These are phyloP conservation scores for Cremastinae sp. DNA, from an alignment of 2,888 invertebrate genomes.

Conservation along the genomic window DNA sequence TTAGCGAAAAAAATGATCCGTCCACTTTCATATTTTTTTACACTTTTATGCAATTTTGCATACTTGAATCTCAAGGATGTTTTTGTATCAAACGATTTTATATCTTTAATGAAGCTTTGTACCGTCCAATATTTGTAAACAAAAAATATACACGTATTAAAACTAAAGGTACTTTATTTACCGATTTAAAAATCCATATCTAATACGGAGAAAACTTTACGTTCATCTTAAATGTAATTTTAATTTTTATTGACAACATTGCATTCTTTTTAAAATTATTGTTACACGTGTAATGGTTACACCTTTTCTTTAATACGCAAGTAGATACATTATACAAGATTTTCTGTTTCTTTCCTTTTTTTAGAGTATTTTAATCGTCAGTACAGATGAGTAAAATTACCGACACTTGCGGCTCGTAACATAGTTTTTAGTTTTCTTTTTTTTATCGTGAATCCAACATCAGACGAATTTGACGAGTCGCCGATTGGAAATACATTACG, in stretches of 20 bases:
- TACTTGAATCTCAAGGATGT: constrained; percentile 44
- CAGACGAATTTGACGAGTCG: constrained; percentile 11
- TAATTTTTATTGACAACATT: constrained; percentile 79
- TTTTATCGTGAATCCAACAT: constrained; percentile 35
- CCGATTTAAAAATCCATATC: background rate
- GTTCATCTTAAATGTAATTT: constrained; percentile 69
- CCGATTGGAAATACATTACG: constrained; percentile 24
- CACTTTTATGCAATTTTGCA: constrained; percentile 55
- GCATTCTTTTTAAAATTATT: constrained; percentile 71
- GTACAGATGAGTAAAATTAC: constrained; percentile 59
- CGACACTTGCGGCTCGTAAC: constrained; percentile 39
- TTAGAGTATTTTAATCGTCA: constrained; percentile 66
- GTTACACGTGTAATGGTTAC: constrained; percentile 77
- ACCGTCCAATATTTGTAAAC: constrained; percentile 46
- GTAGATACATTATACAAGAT: constrained; percentile 75
- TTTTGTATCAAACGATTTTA: constrained; percentile 36
- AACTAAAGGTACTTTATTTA: background rate
- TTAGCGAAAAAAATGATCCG: constrained; percentile 49
- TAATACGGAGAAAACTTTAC: background rate
- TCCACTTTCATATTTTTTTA: constrained; percentile 52
- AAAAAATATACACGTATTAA: constrained; percentile 10
- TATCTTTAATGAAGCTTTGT: constrained; percentile 42
- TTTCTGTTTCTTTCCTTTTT: constrained; percentile 54
- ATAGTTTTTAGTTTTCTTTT: constrained; percentile 13
- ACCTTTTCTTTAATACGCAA: constrained; percentile 73